These are phyloP conservation scores for Leucopsar rothschildi DNA, from an alignment of 2,113 vertebrate genomes.

Conservation along the genomic window DNA sequence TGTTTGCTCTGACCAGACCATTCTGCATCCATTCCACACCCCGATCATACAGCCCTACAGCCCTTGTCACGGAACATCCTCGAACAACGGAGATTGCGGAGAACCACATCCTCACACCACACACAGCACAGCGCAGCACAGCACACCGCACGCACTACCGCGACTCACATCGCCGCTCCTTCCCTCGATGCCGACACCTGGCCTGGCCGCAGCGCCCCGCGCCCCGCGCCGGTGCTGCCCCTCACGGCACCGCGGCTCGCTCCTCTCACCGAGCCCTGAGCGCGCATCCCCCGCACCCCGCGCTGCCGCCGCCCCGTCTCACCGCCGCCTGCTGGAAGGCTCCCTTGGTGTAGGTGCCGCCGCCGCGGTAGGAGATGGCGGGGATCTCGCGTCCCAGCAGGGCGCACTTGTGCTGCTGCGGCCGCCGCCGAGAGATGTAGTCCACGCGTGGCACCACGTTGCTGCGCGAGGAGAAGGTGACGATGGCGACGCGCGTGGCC, in stretches of 20 bases:
- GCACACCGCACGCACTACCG: accelerated
- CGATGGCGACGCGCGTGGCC: constrained; percentile 91
- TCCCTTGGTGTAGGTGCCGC: constrained; percentile 95
- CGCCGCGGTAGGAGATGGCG: constrained; percentile 90
- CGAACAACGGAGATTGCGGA: accelerated
- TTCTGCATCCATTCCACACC: accelerated
- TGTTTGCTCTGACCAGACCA: not conserved
- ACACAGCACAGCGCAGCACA: accelerated
- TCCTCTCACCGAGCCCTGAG: not conserved
- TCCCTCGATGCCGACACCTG: not conserved
- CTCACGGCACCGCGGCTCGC: too few relatives aligned
- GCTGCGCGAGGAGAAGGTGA: constrained; percentile 94
- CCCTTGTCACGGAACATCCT: too few relatives aligned
- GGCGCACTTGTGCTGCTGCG: constrained; percentile 94
- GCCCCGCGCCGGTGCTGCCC: accelerated
- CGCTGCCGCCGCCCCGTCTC: constrained; percentile 58
- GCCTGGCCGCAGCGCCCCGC: accelerated
- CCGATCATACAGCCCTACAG: accelerated
- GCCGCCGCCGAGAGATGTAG: constrained; percentile 86
- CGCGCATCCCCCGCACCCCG: not conserved
- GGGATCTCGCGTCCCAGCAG: constrained; percentile 93
- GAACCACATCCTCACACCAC: not conserved
- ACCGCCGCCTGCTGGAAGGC: constrained; percentile 97
- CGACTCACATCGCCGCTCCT: accelerated
- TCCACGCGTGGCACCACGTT: constrained; percentile 93